Conservation (phyloP, 2,113 vertebrate species). For the Lanius collurio region DNA sequence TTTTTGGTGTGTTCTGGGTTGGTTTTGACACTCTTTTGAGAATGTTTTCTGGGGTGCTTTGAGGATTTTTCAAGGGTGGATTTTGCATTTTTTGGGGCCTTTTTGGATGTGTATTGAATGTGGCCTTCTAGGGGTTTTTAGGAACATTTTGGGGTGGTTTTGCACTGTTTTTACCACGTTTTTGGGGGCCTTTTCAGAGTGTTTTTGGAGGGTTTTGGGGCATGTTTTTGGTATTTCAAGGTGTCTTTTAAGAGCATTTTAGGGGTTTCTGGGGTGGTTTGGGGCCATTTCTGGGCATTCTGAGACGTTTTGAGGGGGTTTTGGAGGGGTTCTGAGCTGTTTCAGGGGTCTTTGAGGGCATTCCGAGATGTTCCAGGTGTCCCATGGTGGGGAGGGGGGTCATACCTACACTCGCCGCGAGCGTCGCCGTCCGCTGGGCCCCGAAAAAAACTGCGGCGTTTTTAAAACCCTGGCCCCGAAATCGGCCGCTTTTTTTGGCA, state of each 20-base stretch:
- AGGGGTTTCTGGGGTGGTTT: background rate
- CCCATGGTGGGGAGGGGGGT: background rate
- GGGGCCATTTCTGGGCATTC: background rate
- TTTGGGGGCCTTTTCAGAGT: no score
- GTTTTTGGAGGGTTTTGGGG: background rate
- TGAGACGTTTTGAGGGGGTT: fast-evolving
- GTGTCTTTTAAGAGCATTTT: background rate
- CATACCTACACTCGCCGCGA: background rate
- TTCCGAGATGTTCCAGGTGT: background rate
- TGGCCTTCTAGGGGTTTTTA: fast-evolving
- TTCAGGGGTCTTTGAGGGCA: background rate
- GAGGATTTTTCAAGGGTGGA: fast-evolving
- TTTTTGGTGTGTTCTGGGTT: no score
- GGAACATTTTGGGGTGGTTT: fast-evolving
- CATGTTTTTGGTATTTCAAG: fast-evolving
- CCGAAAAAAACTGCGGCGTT: background rate
- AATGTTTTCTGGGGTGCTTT: background rate
- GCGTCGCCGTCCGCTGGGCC: background rate
- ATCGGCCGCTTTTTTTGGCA: background rate
- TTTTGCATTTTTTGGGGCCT: no score
- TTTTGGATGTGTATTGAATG: fast-evolving
- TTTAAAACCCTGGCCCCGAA: background rate
- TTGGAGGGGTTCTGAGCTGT: background rate
- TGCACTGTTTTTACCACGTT: fast-evolving
- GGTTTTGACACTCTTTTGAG: background rate